These are phyloP conservation scores for Pristionchus exspectatus DNA, from an alignment of 2,888 invertebrate genomes.

Conservation along the genomic window DNA sequence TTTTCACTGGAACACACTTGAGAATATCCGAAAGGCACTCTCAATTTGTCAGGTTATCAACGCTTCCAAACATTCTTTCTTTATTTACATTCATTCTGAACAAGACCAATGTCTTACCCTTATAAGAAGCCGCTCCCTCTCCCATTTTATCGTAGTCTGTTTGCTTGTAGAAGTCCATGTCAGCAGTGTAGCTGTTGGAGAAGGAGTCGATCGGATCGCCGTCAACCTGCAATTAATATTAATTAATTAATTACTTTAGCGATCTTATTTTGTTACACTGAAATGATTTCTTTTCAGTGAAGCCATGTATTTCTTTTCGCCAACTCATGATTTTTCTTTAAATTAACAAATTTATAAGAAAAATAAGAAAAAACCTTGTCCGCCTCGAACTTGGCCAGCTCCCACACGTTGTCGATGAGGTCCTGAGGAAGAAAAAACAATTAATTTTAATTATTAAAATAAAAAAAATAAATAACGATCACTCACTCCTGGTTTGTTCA, in stretches of 20 bases:
- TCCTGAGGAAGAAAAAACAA: background rate
- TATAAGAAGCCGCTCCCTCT: slow-evolving; percentile 1
- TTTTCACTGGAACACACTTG: too few relatives aligned
- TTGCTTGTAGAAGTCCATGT: slow-evolving; percentile 38
- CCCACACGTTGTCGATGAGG: slow-evolving; percentile 48
- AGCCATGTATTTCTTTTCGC: background rate
- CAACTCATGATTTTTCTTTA: background rate
- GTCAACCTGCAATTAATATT: background rate
- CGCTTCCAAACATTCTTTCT: too few relatives aligned
- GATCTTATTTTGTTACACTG: background rate
- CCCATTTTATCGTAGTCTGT: slow-evolving; percentile 22
- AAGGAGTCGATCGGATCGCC: slow-evolving; percentile 31
- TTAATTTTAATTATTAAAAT: background rate
- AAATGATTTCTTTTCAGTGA: background rate
- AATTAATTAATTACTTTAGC: background rate
- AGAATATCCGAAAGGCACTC: too few relatives aligned
- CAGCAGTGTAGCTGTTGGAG: slow-evolving; percentile 42
- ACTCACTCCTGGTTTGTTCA: slow-evolving; percentile 57
- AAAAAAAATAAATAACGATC: background rate
- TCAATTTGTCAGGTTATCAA: too few relatives aligned
- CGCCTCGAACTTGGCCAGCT: slow-evolving; percentile 36
- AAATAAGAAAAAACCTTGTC: background rate
- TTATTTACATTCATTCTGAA: too few relatives aligned
- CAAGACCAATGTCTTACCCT: slow-evolving; percentile 38
- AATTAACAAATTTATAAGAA: background rate